phyloP scores from a whole-genome alignment of 2,888 invertebrate genomes.

The Heliconius hortense region DNA sequence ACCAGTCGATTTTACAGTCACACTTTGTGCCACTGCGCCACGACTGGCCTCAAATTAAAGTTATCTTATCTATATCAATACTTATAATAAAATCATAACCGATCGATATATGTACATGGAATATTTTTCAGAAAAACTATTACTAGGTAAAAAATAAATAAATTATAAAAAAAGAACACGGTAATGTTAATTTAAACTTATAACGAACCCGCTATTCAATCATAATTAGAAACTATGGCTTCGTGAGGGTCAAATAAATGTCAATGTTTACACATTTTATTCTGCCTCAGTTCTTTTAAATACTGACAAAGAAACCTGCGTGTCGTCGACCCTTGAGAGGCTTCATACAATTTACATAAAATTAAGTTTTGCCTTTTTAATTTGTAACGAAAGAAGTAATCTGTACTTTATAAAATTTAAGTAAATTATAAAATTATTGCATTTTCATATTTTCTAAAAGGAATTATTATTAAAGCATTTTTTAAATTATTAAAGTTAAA shows the following conservation, averaged over 20 bases:
- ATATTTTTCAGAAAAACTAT: no score
- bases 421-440: no score
- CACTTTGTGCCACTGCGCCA: no score
- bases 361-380: constrained; percentile 16
- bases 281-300: constrained; percentile 24
- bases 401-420: background rate
- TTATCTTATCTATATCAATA: no score
- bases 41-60: no score
- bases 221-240: constrained; percentile 13
- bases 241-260: constrained; percentile 16
- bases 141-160: no score
- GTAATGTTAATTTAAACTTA: background rate
- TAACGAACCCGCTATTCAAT: constrained; percentile 1
- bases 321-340: constrained; percentile 23
- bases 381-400: constrained; percentile 14
- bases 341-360: constrained; percentile 24
- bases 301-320: constrained; percentile 19
- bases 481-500: no score
- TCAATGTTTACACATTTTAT: constrained; percentile 21
- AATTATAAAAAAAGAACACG: background rate
- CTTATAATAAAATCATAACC: no score
- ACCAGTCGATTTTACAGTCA: no score
- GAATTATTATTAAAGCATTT: no score
- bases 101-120: no score
- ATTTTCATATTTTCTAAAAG: no score